Conservation (phyloP, 2,113 vertebrate genomes). For the Mus spicilegus region DNA sequence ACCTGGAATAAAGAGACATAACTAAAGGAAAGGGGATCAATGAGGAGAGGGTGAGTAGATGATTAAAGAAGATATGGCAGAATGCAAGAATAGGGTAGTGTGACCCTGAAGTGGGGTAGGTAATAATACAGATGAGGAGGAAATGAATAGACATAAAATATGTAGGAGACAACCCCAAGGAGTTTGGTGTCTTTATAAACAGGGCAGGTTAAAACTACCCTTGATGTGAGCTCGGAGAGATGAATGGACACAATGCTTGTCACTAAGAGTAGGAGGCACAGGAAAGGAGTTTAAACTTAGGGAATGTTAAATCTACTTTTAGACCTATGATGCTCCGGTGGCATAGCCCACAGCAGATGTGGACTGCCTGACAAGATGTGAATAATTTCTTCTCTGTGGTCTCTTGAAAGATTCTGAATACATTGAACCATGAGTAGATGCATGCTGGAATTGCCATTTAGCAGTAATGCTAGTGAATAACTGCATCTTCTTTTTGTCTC, state of each 20-base stretch:
- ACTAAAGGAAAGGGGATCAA: not conserved
- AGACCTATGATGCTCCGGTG: not conserved
- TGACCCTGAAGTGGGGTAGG: no score
- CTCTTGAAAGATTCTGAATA: not conserved
- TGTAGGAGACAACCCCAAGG: not conserved
- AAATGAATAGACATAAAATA: slow-evolving; percentile 15
- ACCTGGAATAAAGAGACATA: not conserved
- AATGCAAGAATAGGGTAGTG: not conserved
- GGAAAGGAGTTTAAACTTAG: not conserved
- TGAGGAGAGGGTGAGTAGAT: not conserved
- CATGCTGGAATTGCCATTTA: not conserved
- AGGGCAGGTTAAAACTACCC: not conserved
- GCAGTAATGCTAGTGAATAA: not conserved
- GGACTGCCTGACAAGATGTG: not conserved
- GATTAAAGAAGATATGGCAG: not conserved
- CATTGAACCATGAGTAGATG: not conserved
- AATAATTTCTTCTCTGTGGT: not conserved
- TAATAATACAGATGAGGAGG: not conserved
- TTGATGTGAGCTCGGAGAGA: not conserved
- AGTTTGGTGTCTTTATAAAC: not conserved
- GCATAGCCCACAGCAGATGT: not conserved
- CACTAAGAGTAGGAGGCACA: not conserved
- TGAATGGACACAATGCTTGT: not conserved
- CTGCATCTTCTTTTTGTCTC: not conserved
- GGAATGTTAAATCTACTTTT: not conserved